Conservation (phyloP, 2,113 vertebrate species). For the Myiopsitta monachus region DNA sequence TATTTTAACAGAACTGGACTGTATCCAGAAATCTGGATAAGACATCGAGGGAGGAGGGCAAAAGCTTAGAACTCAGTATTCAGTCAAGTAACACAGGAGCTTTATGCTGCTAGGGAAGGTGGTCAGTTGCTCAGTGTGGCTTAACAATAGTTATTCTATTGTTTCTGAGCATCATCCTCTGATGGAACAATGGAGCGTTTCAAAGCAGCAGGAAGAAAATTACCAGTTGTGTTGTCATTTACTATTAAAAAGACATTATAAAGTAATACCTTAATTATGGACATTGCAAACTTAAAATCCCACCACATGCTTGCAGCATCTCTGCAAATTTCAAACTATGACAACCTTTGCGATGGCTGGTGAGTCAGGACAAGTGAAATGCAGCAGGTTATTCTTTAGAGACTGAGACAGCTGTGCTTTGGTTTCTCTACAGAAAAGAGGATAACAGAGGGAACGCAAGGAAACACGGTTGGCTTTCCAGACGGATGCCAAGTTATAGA, state of each 20-base stretch:
- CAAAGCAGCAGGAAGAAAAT: background rate
- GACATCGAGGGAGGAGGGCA: background rate
- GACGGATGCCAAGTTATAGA: background rate
- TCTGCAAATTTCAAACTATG: background rate
- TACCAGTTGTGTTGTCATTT: background rate
- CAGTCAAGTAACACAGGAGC: background rate
- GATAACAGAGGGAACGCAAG: background rate
- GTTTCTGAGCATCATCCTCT: background rate
- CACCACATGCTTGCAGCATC: background rate
- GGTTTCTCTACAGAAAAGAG: background rate
- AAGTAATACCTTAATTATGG: background rate
- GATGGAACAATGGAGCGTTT: background rate
- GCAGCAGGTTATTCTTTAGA: background rate
- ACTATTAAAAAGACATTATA: background rate
- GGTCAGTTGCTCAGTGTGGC: background rate
- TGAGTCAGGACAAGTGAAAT: background rate
- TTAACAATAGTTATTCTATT: background rate
- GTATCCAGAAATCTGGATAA: slow-evolving; percentile 2
- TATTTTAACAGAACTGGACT: background rate
- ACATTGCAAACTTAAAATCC: background rate
- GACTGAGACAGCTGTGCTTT: background rate
- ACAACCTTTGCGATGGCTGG: background rate
- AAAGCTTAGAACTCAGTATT: background rate
- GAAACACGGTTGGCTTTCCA: background rate
- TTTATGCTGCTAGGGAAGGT: background rate